Conservation (phyloP, 2,113 vertebrate species). For the Cygnus atratus region DNA sequence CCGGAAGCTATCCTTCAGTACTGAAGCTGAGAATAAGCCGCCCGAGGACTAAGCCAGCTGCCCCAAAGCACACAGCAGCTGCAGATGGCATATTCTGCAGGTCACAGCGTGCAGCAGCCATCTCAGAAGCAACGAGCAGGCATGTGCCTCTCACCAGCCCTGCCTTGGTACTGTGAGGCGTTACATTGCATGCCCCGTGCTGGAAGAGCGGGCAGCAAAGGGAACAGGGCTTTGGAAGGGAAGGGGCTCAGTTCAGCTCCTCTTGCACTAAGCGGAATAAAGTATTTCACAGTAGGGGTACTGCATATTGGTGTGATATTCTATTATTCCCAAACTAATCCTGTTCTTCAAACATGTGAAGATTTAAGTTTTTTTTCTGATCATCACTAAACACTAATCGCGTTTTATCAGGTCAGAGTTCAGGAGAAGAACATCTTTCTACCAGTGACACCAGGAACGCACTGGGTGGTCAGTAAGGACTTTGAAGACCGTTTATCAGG, state of each 20-base stretch:
- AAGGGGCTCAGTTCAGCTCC: rapidly evolving
- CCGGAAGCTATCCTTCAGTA: rapidly evolving
- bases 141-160: neutral
- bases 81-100: rapidly evolving
- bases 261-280: neutral
- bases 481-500: neutral
- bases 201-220: neutral
- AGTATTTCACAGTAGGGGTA: neutral
- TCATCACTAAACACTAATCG: rapidly evolving
- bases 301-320: rapidly evolving
- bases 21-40: rapidly evolving
- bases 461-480: neutral
- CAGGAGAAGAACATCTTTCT: neutral
- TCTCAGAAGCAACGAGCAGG: neutral
- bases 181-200: neutral
- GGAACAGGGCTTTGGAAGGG: neutral
- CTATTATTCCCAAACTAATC: rapidly evolving
- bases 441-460: rapidly evolving
- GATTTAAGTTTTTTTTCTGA: neutral
- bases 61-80: rapidly evolving
- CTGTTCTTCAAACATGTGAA: neutral
- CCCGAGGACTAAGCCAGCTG: neutral
- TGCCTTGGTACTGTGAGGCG: neutral
- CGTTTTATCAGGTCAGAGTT: no score
- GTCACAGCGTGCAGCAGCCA: rapidly evolving